These are phyloP conservation scores for Pocillopora meandrina DNA, from an alignment of 92 coral and sea anemone species.

Conservation along the genomic window DNA sequence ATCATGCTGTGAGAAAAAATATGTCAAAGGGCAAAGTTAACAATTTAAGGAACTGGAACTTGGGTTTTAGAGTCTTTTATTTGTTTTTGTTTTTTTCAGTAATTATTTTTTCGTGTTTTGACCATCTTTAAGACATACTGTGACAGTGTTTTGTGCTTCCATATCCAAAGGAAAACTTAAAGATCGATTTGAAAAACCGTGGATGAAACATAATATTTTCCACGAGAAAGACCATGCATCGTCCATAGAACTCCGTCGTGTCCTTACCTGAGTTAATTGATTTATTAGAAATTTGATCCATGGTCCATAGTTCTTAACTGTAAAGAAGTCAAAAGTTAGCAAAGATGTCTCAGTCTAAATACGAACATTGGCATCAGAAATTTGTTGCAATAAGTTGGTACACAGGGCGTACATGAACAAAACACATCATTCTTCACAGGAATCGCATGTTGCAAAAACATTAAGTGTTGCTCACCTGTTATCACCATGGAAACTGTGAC, in stretches of 20 bases:
- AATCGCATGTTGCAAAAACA: no score
- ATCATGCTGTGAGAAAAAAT: neutral
- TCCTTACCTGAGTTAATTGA: conserved; percentile 62
- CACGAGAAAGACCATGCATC: neutral
- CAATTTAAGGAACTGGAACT: no score
- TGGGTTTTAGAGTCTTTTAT: no score
- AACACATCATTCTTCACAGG: neutral
- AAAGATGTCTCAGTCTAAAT: neutral
- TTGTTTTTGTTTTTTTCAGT: no score
- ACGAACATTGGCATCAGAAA: no score
- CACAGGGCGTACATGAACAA: neutral
- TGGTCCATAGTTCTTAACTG: conserved; percentile 83
- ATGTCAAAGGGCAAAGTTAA: no score
- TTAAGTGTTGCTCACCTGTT: conserved; percentile 54
- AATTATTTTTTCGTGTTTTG: no score
- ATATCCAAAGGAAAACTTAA: no score
- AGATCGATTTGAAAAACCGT: no score
- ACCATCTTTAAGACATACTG: no score
- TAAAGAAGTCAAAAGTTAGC: neutral
- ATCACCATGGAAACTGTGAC: conserved; percentile 68
- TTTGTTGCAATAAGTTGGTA: neutral
- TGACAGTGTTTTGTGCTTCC: no score
- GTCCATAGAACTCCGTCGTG: neutral
- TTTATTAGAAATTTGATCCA: conserved; percentile 76
- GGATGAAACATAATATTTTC: no score